phyloP scores from a whole-genome alignment of 1,140 invertebrate genomes.

The Nomia melanderi region DNA sequence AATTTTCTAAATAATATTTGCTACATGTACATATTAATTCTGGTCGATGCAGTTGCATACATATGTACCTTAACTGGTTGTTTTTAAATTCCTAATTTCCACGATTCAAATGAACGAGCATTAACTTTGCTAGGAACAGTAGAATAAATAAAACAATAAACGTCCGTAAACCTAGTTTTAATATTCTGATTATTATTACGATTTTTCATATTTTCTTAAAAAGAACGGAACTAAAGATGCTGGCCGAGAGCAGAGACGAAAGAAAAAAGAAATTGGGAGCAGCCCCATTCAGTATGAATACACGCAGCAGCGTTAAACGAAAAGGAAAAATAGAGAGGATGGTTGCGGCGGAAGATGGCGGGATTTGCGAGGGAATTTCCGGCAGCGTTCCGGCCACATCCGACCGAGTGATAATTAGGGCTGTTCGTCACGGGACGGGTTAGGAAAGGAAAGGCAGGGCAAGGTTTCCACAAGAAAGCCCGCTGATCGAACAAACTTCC shows the following conservation, averaged over 20 bases:
- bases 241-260: background rate
- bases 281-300: background rate
- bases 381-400: slow-evolving; percentile 23
- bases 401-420: slow-evolving; percentile 60
- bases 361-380: slow-evolving; percentile 56
- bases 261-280: background rate
- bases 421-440: slow-evolving; percentile 49
- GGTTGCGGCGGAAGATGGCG: slow-evolving; percentile 6
- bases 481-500: slow-evolving; percentile 59
- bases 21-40: too few species aligned
- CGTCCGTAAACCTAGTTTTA: too few species aligned
- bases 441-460: slow-evolving; percentile 10
- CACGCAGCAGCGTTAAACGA: background rate
- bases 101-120: too few species aligned
- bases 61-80: too few species aligned
- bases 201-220: slow-evolving; percentile 5
- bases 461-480: slow-evolving; percentile 41
- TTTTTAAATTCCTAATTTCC: too few species aligned
- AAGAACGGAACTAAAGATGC: background rate
- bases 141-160: too few species aligned
- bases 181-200: too few species aligned
- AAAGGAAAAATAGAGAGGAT: background rate
- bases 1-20: too few species aligned
- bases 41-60: too few species aligned
- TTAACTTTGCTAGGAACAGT: too few species aligned